Evolutionary conservation across 2,797 vertebrate species (phyloP), one percentile per base, ranked within the genome.

Genomic region (Anabacerthia variegaticeps): DNA sequence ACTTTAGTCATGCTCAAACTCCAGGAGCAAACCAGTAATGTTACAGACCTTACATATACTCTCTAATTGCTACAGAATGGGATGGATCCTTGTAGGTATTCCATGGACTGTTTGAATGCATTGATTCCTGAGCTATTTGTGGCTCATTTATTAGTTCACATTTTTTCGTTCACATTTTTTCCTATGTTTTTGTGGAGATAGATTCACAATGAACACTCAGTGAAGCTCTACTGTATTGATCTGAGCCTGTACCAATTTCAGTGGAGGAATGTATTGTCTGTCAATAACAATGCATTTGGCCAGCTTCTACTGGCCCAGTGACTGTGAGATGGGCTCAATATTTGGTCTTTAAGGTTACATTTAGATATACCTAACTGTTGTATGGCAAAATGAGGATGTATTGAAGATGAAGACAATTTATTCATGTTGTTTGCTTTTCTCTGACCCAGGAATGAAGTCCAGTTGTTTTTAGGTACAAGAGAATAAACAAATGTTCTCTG

Each of bases 401-500:
- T 56, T 90, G 90, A 83, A 55, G 65, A 84, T 73, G 68, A 95
- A 93, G 46, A 86, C 30, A 5, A 18, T 43, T 78, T 85, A 56
- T 94, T 95, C 51, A 85, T 68, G 67, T 66, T 65, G 74, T 44
- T 95, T 72, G 9, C 90, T 80, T 96, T 68, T 94, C 48, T 96
- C 62, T 76, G 67, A 74, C 32, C 21, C 54, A 77, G 67, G 59
- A 91, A 83, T 3, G 8, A 72, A 87, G 28, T 66, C 36, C 10
- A n/a, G 16, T 75, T 95, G 63, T 69, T 95, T 84, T 94, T 87
- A 93, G 85, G 58, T 75, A 62, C 24, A 75, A 85, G n/a, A 82
- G 13, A 90, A 87, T 81, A 93, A 93, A 95, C 36, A 80, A 92
- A 79, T 21, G 3, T 88, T 90, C 78, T 95, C 95, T 84, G 91